Evolutionary conservation across 1,140 invertebrate genomes (phyloP), one percentile per base, ranked within the genome.

Genomic region (Nilaparvata lugens): DNA sequence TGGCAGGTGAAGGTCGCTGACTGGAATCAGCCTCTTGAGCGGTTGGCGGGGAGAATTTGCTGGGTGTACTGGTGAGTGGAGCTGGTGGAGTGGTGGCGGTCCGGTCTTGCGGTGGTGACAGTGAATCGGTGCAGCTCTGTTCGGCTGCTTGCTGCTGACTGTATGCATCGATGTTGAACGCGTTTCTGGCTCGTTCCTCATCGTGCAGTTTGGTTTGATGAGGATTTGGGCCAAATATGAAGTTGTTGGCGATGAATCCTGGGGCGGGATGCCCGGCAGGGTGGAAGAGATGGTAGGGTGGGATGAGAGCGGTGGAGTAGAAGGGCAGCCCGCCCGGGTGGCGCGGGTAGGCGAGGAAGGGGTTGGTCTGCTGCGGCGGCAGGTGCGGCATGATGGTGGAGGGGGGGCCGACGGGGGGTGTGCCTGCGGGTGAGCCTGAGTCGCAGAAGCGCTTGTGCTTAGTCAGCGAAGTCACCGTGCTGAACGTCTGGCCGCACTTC

Each of bases 401-500:
- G 43, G 66, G 42, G 54, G 64, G 40, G 38, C 38, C 56, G 55
- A 42, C n/a, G 9, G 56, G 25, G 3, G 45, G 28, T 9, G 61
- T 45, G 18, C 56, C 48, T n/a, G 61, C 52, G n/a, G 52, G 61
- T 25, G 66, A 58, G 1, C 58, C 60, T 14, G 85, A 83, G 67
- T 91, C 89, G 70, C 89, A 92, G 70, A 89, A 91, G 64, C 88
- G 78, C 73, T 90, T 90, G 74, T 93, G 88, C 70, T 92, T 91
- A 24, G 88, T 82, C 53, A 88, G 76, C 31, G 86, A 93, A 1
- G 92, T 92, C 11, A 87, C 83, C 0, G 93, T 94, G 35, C 85
- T 88, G 76, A 97, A 97, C 16, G 88, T 86, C 70, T 96, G 90
- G 7, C 86, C 85, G 72, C 95, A 98, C 80, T 95, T 94, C 65